Conservation (phyloP, 53 echinoderm and acorn worm species). For the Apostichopus leukothele region DNA sequence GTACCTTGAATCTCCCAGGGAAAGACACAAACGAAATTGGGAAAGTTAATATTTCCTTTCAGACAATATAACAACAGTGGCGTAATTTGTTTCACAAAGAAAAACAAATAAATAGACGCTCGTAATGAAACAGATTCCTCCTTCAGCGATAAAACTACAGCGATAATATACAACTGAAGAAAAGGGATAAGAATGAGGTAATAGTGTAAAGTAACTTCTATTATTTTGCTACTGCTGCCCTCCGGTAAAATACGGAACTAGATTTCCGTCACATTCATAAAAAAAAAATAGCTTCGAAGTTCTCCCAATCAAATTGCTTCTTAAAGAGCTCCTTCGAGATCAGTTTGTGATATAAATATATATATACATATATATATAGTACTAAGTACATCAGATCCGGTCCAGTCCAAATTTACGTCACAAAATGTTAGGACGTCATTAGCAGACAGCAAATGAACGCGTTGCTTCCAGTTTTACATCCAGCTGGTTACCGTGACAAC, state of each 20-base stretch:
- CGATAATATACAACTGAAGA: no score
- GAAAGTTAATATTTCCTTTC: not conserved
- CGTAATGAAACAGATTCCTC: no score
- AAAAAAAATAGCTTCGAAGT: no score
- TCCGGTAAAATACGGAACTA: no score
- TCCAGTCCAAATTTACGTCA: slow-evolving; percentile 32
- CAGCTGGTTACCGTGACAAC: slow-evolving; percentile 22
- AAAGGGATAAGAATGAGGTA: no score
- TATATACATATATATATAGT: not conserved
- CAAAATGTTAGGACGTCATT: slow-evolving; percentile 1
- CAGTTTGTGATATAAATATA: not conserved
- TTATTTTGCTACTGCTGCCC: no score
- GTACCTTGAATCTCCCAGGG: not conserved
- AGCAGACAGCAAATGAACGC: slow-evolving; percentile 15
- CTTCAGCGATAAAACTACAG: no score
- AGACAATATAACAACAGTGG: not conserved
- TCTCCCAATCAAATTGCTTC: no score
- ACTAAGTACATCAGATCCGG: not conserved
- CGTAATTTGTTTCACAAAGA: not conserved
- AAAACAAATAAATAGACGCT: no score
- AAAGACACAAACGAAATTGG: not conserved
- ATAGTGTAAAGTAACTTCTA: no score
- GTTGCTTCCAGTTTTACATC: not conserved
- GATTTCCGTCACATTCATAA: no score
- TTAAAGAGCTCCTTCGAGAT: not conserved